Evolutionary conservation across 2,888 invertebrate genomes (phyloP).

Genomic region (Mesorhabditis sp.): DNA sequence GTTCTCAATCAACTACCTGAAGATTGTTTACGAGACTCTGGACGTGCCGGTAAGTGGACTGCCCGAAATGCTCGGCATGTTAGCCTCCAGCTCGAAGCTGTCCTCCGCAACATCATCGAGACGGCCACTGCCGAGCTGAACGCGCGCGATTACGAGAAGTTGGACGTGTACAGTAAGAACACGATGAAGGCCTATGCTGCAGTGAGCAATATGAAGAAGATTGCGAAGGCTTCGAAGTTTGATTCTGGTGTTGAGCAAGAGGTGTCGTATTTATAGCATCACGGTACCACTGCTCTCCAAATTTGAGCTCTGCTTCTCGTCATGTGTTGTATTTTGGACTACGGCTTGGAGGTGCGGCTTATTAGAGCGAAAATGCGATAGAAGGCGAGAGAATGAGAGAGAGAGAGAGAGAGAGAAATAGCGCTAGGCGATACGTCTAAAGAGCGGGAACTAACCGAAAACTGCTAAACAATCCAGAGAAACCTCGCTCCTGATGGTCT

Average conservation of each 20-base stretch:
- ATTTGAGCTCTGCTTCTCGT: not conserved
- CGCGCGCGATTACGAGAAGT: not conserved
- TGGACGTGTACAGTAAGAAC: not conserved
- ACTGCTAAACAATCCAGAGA: not conserved
- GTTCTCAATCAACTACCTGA: constrained; percentile 5
- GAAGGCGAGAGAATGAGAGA: no score
- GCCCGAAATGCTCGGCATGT: not conserved
- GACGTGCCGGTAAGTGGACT: not conserved
- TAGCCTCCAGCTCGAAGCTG: not conserved
- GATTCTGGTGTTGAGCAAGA: not conserved
- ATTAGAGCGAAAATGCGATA: not conserved
- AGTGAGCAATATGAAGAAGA: not conserved
- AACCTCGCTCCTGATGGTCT: constrained; percentile 5
- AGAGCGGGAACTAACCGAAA: not conserved
- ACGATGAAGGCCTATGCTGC: not conserved
- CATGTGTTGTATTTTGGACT: not conserved
- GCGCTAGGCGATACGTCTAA: no score
- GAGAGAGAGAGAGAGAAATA: no score
- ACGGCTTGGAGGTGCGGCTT: constrained; percentile 1
- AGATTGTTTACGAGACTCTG: not conserved
- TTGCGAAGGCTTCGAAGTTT: not conserved
- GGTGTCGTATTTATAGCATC: not conserved
- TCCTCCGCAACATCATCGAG: not conserved
- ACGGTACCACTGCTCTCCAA: not conserved
- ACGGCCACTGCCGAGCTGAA: not conserved